These are phyloP conservation scores for Aporrectodea caliginosa DNA, from an alignment of 1,140 invertebrate species.

Conservation along the genomic window DNA sequence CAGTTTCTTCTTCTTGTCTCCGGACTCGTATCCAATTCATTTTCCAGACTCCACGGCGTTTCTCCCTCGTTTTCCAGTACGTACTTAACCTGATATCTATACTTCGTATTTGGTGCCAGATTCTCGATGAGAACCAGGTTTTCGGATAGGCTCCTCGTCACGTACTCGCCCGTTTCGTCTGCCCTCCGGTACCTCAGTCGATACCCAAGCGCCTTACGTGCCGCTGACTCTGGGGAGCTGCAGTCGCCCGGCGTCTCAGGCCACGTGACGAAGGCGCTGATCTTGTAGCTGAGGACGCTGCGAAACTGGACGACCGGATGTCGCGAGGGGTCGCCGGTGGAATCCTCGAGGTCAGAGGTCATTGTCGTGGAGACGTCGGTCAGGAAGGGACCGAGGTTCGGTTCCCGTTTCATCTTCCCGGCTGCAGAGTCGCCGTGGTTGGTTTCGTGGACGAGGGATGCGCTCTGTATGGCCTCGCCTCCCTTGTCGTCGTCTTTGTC, in stretches of 20 bases:
- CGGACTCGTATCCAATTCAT: conserved; percentile 1
- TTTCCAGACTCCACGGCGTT: conserved; percentile 17
- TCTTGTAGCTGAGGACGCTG: conserved; percentile 3
- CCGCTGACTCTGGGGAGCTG: neutral
- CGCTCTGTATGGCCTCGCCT: neutral
- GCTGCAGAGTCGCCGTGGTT: neutral
- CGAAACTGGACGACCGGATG: conserved; percentile 14
- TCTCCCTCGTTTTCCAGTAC: conserved; percentile 15
- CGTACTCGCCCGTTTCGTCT: neutral
- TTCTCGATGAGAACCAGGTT: conserved; percentile 28
- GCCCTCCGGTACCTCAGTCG: conserved; percentile 3
- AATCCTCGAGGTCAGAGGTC: neutral
- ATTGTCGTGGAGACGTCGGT: neutral
- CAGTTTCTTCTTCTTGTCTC: neutral
- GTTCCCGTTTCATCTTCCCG: neutral
- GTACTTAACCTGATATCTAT: conserved; percentile 32
- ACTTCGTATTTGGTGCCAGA: conserved; percentile 18
- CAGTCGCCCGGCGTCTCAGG: conserved; percentile 7
- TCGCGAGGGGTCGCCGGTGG: neutral
- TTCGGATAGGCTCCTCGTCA: neutral
- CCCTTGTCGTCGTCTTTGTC: neutral
- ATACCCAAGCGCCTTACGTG: conserved; percentile 1
- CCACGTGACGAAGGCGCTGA: conserved; percentile 27
- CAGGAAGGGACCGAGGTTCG: neutral
- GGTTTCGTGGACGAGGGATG: neutral